phyloP scores from a whole-genome alignment of 2,113 vertebrate genomes.

The Clinocottus analis region DNA sequence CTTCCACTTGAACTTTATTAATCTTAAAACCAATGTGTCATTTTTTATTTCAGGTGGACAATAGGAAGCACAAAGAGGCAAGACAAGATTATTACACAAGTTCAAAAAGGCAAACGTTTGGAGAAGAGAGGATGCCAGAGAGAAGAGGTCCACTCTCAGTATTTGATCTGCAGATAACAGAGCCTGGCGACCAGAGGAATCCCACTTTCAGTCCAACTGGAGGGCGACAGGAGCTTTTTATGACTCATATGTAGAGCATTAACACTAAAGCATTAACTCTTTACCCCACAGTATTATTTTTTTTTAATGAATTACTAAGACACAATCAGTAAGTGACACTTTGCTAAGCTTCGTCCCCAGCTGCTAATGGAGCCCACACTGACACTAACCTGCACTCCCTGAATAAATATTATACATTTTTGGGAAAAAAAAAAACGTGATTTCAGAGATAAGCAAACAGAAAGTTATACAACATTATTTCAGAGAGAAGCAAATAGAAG shows the following conservation, averaged over 20 bases:
- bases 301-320: neutral
- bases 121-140: constrained; percentile 28
- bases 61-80: neutral
- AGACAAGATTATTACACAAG: constrained; percentile 1
- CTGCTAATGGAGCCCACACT: neutral
- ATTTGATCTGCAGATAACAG: constrained; percentile 70
- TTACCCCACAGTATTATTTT: neutral
- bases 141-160: constrained; percentile 27
- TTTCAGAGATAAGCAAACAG: too few species aligned
- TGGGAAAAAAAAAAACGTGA: too few species aligned
- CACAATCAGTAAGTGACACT: neutral
- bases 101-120: constrained; percentile 1
- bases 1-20: neutral
- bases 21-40: neutral
- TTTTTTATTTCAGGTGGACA: constrained; percentile 59
- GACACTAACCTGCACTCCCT: neutral
- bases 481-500: too few species aligned
- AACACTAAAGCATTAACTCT: constrained; percentile 33
- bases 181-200: constrained; percentile 48
- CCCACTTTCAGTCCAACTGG: constrained; percentile 24
- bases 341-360: neutral
- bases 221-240: constrained; percentile 47
- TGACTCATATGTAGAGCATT: constrained; percentile 68
- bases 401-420: neutral
- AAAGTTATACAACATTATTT: neutral